Evolutionary conservation across 2,888 invertebrate species (phyloP).

Genomic region (Halocaridina rubra): DNA sequence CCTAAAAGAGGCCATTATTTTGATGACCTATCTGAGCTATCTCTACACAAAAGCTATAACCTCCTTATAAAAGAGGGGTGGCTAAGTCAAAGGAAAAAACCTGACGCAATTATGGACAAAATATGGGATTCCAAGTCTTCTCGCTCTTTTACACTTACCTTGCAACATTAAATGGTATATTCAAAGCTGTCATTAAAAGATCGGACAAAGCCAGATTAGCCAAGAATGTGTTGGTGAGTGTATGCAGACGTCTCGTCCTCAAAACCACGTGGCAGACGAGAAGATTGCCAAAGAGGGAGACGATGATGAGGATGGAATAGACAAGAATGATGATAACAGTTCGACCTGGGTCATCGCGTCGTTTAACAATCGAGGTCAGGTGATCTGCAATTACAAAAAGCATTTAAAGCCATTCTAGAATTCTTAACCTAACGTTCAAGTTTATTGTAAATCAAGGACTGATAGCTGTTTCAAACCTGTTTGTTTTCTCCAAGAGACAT

Average conservation of each 20-base stretch:
- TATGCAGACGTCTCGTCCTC: constrained; percentile 71
- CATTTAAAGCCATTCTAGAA: neutral
- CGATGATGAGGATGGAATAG: constrained; percentile 70
- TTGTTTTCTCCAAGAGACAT: no score
- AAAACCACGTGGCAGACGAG: constrained; percentile 72
- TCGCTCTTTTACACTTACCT: no score
- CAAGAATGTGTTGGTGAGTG: constrained; percentile 73
- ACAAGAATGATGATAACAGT: constrained; percentile 65
- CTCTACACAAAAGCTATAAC: no score
- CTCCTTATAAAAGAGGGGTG: no score
- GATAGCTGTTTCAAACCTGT: no score
- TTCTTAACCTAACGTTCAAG: neutral
- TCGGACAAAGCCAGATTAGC: constrained; percentile 72
- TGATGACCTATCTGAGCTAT: no score
- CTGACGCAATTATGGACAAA: no score
- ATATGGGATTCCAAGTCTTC: no score
- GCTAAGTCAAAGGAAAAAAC: no score
- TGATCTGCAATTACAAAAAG: neutral
- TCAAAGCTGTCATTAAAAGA: constrained; percentile 67
- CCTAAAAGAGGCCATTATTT: no score
- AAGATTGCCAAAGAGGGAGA: constrained; percentile 69
- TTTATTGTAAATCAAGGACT: no score
- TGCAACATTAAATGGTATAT: constrained; percentile 69
- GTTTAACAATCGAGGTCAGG: constrained; percentile 11
- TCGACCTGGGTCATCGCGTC: constrained; percentile 33